These are phyloP conservation scores for Sitodiplosis mosellana DNA, from an alignment of 1,140 invertebrate species.

Conservation along the genomic window DNA sequence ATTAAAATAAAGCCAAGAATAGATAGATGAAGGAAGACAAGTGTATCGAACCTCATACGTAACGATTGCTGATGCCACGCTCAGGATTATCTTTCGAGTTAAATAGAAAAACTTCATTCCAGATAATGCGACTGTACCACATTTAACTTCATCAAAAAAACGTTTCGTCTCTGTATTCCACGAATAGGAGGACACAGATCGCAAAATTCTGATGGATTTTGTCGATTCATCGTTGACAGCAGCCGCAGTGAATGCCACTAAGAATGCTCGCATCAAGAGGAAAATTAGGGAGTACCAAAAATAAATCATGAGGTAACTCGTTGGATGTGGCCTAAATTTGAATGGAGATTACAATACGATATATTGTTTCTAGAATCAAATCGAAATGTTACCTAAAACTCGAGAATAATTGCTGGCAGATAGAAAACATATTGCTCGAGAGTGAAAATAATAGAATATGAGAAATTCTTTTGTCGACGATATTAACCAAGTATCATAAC, in stretches of 20 bases:
- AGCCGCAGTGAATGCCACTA: slow-evolving; percentile 38
- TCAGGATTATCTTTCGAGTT: slow-evolving; percentile 38
- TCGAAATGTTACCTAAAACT: slow-evolving; percentile 24
- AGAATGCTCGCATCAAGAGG: slow-evolving; percentile 34
- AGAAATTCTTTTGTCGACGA: slow-evolving; percentile 29
- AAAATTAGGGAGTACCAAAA: slow-evolving; percentile 45
- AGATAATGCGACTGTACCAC: slow-evolving; percentile 35
- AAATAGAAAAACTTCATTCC: slow-evolving; percentile 43
- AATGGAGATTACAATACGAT: too few relatives aligned
- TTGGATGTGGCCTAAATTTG: slow-evolving; percentile 21
- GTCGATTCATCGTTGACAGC: slow-evolving; percentile 41
- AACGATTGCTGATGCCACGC: slow-evolving; percentile 38
- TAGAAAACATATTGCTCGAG: slow-evolving; percentile 42
- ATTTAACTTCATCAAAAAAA: slow-evolving; percentile 35
- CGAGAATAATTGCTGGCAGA: slow-evolving; percentile 43
- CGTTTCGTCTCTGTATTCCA: slow-evolving; percentile 38
- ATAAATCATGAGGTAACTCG: slow-evolving; percentile 26
- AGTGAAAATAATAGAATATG: slow-evolving; percentile 39
- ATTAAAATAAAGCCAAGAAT: too few relatives aligned
- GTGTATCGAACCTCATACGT: slow-evolving; percentile 46
- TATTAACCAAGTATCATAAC: slow-evolving; percentile 29
- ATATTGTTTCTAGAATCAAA: too few relatives aligned
- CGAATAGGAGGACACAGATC: slow-evolving; percentile 33
- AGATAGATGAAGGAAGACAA: too few relatives aligned
- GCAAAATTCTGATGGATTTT: slow-evolving; percentile 31